Evolutionary conservation across 2,113 vertebrate genomes (phyloP), one percentile per base, ranked within the genome.

Genomic region (Puffinus mauretanicus): DNA sequence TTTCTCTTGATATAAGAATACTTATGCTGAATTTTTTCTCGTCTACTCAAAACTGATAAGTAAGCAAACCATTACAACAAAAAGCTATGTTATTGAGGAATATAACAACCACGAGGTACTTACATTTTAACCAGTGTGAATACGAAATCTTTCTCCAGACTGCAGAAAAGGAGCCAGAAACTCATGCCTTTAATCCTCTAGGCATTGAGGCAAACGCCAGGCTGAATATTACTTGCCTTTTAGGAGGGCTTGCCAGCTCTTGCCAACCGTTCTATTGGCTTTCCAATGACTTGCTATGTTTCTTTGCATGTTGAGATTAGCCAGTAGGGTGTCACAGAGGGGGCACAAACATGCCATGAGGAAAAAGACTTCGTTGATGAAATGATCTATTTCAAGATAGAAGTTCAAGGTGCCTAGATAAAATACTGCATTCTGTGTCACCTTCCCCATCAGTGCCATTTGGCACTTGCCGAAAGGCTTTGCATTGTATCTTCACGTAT

Each of bases 281-380:
- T 64, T 20, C 55, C 51, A 7, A 2, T 5, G 25, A 13, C 12
- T 16, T 40, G 8, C 40, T 13, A 1, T 9, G 16, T 2, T 55
- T 26, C 49, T 16, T 30, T 47, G 26, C 13, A 13, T 0, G 21
- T 54, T 44, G 67, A 44, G 24, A 18, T 16, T 60, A 86, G 44
- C 32, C 52, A 46, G 29, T 7, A 12, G 38, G 6, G 36, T 79
- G 66, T 60, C 88, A 67, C 21, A 7, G 12, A 44, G 30, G 3
- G 21, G 49, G 3, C 58, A 46, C 42, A 44, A 80, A 11, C 0
- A 0, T 9, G 7, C 29, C 27, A 2, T 0, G 1, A 77, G 13
- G 32, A 44, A 58, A 76, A 77, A 24, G 16, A 1, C 30, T 15
- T 30, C 16, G 7, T 1, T 27, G 54, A 47, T 14, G 13, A 54